Percentiles rank a stretch among this genome's conserved stretches.
Evolutionary conservation across 2,797 vertebrate genomes (phyloP).

Genomic region (Petrocephalus schoutedeni): DNA sequence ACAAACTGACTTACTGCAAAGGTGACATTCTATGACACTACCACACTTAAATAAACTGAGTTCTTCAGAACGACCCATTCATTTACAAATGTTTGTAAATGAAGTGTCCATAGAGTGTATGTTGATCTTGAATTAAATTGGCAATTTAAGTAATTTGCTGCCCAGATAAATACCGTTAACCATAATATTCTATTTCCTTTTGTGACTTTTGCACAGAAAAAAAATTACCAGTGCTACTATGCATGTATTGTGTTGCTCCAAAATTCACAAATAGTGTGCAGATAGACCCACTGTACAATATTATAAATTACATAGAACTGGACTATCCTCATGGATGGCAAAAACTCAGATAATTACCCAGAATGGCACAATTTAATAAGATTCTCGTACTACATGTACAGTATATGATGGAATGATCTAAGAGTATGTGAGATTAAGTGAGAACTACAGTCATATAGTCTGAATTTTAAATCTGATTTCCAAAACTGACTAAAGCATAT

Average conservation of each 20-base stretch:
- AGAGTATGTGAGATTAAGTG: not conserved
- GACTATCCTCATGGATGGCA: not conserved
- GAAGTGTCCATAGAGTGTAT: not conserved
- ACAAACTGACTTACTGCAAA: not conserved
- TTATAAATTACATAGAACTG: not conserved
- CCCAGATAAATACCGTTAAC: not conserved
- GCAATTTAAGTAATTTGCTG: not conserved
- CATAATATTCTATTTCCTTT: not conserved
- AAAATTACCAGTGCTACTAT: not conserved
- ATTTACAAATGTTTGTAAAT: not conserved
- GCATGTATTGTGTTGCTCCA: not conserved
- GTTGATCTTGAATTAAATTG: not conserved
- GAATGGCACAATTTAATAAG: not conserved
- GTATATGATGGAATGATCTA: not conserved
- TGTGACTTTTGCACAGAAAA: not conserved
- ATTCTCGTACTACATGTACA: not conserved
- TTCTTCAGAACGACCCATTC: not conserved
- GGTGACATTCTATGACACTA: not conserved
- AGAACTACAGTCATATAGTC: not conserved
- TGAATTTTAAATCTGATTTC: not conserved
- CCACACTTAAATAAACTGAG: not conserved
- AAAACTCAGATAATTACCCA: not conserved
- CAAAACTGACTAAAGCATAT: not conserved
- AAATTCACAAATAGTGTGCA: not conserved
- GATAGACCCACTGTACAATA: not conserved